These are phyloP conservation scores for Siniperca scherzeri DNA, from an alignment of 2,797 vertebrate species.

Conservation along the genomic window DNA sequence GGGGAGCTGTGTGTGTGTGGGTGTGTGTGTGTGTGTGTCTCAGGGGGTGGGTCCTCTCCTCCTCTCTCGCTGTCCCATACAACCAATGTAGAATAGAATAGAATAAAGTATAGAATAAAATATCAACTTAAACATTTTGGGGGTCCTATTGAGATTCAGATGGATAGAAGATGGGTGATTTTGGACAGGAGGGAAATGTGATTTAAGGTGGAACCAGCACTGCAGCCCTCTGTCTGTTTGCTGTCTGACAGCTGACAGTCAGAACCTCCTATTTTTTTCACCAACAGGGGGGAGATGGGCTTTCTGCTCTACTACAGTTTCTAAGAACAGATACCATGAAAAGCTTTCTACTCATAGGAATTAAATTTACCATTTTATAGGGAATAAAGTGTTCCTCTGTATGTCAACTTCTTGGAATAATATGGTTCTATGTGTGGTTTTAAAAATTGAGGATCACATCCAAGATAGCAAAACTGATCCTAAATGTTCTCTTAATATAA, in stretches of 20 bases:
- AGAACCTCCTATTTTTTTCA: not conserved
- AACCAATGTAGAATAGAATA: slow-evolving; percentile 7
- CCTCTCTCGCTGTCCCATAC: slow-evolving; percentile 20
- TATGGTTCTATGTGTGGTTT: not conserved
- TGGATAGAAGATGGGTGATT: not conserved
- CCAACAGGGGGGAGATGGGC: not conserved
- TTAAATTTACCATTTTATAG: not conserved
- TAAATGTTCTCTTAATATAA: not conserved
- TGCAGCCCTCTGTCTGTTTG: not conserved
- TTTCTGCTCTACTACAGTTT: not conserved
- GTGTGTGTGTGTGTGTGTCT: slow-evolving; percentile 16
- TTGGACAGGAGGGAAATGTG: not conserved
- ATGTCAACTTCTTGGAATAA: not conserved
- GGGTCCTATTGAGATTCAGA: not conserved
- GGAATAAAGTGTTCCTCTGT: not conserved
- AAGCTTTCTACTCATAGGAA: not conserved
- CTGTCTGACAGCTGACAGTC: slow-evolving; percentile 9
- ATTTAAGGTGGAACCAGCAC: slow-evolving; percentile 1
- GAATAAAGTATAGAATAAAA: slow-evolving; percentile 2
- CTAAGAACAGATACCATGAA: not conserved
- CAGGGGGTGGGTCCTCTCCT: slow-evolving; percentile 22
- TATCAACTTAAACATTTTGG: not conserved
- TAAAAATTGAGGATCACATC: not conserved
- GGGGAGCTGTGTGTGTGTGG: slow-evolving; percentile 55
- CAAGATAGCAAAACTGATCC: not conserved